Evolutionary conservation across 2,797 vertebrate species (phyloP).

Genomic region (Pteropus rufus): DNA sequence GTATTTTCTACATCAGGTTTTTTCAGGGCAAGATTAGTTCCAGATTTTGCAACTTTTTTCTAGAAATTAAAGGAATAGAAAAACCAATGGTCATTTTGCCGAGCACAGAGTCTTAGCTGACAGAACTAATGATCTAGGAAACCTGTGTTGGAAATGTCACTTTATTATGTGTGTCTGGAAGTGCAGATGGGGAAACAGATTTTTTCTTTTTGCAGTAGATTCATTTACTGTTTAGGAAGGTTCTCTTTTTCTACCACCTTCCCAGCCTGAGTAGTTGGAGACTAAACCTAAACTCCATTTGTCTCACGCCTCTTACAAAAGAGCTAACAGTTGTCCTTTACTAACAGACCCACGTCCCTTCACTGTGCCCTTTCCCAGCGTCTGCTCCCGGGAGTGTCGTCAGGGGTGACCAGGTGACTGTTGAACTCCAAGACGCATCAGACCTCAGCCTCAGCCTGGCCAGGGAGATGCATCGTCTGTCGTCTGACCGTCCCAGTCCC

Average conservation of each 20-base stretch:
- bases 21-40: slow-evolving; percentile 26
- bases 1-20: neutral
- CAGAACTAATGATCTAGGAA: slow-evolving; percentile 65
- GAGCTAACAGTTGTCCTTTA: neutral
- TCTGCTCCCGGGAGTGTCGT: neutral
- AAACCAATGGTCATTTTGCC: slow-evolving; percentile 59
- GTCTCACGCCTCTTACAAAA: neutral
- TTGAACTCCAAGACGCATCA: neutral
- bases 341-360: fast-evolving
- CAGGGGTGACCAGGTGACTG: too few relatives aligned
- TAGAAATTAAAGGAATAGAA: slow-evolving; percentile 26
- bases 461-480: fast-evolving
- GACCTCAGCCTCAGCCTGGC: neutral
- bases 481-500: fast-evolving
- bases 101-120: slow-evolving; percentile 52
- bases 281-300: neutral
- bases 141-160: slow-evolving; percentile 68
- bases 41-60: neutral
- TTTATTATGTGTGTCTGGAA: slow-evolving; percentile 52
- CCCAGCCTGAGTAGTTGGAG: slow-evolving; percentile 2
- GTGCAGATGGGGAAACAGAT: slow-evolving; percentile 72
- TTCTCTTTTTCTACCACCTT: slow-evolving; percentile 10
- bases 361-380: fast-evolving
- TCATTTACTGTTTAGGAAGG: slow-evolving; percentile 63
- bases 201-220: slow-evolving; percentile 66